A percentile compares a stretch with the other conserved stretches of the same genome.
phyloP scores from a whole-genome alignment of 1,140 invertebrate genomes.

The Aphaenogaster rudis region DNA sequence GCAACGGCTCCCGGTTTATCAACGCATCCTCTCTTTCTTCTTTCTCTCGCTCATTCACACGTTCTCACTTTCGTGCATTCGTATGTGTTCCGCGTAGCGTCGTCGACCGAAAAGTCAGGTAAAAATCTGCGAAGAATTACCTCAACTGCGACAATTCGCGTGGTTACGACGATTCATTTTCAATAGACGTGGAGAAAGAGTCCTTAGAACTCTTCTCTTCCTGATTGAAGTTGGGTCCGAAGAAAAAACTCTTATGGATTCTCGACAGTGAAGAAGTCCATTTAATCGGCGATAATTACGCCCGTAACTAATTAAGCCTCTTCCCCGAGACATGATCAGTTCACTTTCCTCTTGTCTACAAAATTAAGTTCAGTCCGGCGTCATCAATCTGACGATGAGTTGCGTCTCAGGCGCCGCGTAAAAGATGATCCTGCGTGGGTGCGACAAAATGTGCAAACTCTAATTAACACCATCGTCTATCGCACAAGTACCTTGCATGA shows the following conservation, averaged over 20 bases:
- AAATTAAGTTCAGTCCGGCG: not conserved
- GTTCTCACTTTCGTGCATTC: slow-evolving; percentile 57
- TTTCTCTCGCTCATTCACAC: slow-evolving; percentile 39
- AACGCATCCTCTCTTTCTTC: slow-evolving; percentile 52
- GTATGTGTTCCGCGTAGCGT: slow-evolving; percentile 38
- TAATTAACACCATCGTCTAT: slow-evolving; percentile 49
- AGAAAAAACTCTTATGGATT: not conserved
- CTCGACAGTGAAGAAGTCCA: not conserved
- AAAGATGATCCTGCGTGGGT: slow-evolving; percentile 42
- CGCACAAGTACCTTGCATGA: slow-evolving; percentile 30
- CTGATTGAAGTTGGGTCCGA: not conserved
- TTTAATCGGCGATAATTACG: not conserved
- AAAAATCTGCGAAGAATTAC: slow-evolving; percentile 63
- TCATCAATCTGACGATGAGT: not conserved
- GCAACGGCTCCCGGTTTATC: slow-evolving; percentile 56
- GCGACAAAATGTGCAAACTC: slow-evolving; percentile 47
- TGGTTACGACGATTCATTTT: slow-evolving; percentile 30
- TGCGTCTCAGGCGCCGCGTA: slow-evolving; percentile 6
- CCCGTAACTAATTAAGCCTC: not conserved
- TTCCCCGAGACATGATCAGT: not conserved
- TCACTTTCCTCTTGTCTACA: not conserved
- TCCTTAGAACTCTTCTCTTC: not conserved
- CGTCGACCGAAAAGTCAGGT: slow-evolving; percentile 63
- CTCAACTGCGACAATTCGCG: slow-evolving; percentile 3
- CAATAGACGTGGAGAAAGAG: slow-evolving; percentile 38